phyloP scores from a whole-genome alignment of 2,113 vertebrate genomes.

The Scalopus aquaticus region DNA sequence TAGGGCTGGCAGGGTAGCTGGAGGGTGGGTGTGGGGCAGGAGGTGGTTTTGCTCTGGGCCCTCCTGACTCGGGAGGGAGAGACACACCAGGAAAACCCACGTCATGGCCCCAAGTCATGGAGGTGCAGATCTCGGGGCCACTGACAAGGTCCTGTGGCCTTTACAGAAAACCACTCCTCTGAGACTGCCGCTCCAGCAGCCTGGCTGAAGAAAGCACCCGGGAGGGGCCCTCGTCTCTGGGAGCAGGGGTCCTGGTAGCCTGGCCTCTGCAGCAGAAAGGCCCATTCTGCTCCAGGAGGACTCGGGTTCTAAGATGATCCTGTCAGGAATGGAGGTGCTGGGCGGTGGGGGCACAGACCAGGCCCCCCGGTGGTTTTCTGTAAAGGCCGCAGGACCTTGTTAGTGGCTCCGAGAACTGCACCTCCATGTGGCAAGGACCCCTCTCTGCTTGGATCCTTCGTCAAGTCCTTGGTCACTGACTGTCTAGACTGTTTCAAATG shows the following conservation, averaged over 20 bases:
- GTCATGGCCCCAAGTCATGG: neutral
- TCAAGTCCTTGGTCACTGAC: neutral
- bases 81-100: neutral
- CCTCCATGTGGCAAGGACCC: neutral
- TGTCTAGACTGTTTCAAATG: neutral
- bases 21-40: accelerated
- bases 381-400: too few species aligned
- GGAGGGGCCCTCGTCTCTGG: neutral
- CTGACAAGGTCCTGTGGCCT: neutral
- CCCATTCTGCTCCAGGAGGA: neutral
- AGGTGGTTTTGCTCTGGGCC: neutral
- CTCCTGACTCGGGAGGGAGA: neutral
- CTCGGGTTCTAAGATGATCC: neutral
- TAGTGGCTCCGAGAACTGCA: too few species aligned
- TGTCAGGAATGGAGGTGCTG: neutral
- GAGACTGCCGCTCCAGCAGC: neutral
- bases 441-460: neutral
- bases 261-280: neutral
- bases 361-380: too few species aligned
- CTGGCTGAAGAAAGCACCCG: too few species aligned
- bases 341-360: neutral
- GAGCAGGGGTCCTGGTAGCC: too few species aligned
- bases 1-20: accelerated
- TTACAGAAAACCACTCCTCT: neutral
- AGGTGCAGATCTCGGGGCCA: neutral